Evolutionary conservation across 2,888 invertebrate species (phyloP), one percentile per base, ranked within the genome.

Genomic region (Macrosiphum euphorbiae): DNA sequence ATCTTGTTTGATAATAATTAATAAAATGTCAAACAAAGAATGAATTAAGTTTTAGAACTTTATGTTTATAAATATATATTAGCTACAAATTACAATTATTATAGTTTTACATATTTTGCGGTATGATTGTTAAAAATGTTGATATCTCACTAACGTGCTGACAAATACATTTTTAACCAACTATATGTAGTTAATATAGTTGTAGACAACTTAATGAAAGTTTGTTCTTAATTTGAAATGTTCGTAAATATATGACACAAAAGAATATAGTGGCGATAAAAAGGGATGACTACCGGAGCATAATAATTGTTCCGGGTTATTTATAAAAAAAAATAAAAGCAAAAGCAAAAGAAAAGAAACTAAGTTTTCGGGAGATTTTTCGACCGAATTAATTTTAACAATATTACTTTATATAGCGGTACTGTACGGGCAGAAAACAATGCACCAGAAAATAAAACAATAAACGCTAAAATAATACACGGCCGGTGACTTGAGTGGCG

Each of bases 301-400:
- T 20, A 78, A 35, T 78, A 35, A 78, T 78, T 78, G 78, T 78
- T 78, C 35, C 35, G 20, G 35, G 78, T 78, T 35, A 41, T 78
- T 35, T 20, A 78, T 20, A 78, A 78, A 78, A 58, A 78, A 78
- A 58, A 55, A 26, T 1, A 8, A 26, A 24, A 26, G 0, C 1
- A 8, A 35, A 78, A 78, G 78, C 1, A 8, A 35, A 78, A 78
- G 78, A 78, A 85, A 85, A 41, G 47, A 86, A 86, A 86, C 86
- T 47, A 86, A 44, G 47, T 86, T 86, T 47, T 86, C 5, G 28
- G 50, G n/a, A 50, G 47, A 86, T 86, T 86, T 86, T 86, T 50
- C 47, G 47, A 28, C 86, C 44, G 86, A 86, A 86, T 86, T 86
- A 86, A 50, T 86, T 86, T 86, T 28, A 50, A 47, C 47, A 86